Evolutionary conservation across 2,113 vertebrate genomes (phyloP).

Genomic region (Ptychochromis oligacanthus): DNA sequence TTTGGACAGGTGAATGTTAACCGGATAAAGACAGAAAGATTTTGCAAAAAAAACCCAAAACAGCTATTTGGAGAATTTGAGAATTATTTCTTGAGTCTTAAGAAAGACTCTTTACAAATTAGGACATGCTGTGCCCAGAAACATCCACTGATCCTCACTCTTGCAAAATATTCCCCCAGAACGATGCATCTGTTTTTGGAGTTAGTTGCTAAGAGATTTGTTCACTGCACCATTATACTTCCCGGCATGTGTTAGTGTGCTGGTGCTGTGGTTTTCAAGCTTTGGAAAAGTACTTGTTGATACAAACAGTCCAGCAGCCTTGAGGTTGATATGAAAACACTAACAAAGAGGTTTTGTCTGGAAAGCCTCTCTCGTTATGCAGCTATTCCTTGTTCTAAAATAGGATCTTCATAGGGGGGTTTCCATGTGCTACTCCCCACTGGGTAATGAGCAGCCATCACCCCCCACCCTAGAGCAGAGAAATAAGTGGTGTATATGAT

Average conservation of each 20-base stretch:
- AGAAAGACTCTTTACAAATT: not conserved
- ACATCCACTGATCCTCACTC: not conserved
- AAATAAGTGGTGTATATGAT: not conserved
- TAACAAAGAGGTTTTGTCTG: conserved; percentile 42
- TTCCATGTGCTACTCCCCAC: not conserved
- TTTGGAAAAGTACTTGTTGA: conserved; percentile 30
- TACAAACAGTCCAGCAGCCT: conserved; percentile 38
- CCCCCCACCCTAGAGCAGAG: not conserved
- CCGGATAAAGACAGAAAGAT: not conserved
- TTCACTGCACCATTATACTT: not conserved
- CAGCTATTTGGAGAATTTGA: too few relatives aligned
- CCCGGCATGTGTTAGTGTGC: not conserved
- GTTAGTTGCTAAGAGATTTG: conserved; percentile 20
- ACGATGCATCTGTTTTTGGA: not conserved
- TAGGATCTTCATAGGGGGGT: not conserved
- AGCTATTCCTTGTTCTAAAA: conserved; percentile 17
- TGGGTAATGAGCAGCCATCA: not conserved
- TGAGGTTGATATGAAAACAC: conserved; percentile 47
- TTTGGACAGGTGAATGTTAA: not conserved
- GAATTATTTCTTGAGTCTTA: accelerated
- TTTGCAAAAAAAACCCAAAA: not conserved
- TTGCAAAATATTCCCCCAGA: not conserved
- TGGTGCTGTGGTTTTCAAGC: not conserved
- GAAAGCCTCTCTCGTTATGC: not conserved
- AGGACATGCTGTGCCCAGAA: not conserved